Evolutionary conservation across 2,113 vertebrate species (phyloP), one percentile per base, ranked within the genome.

Genomic region (Daboia siamensis): DNA sequence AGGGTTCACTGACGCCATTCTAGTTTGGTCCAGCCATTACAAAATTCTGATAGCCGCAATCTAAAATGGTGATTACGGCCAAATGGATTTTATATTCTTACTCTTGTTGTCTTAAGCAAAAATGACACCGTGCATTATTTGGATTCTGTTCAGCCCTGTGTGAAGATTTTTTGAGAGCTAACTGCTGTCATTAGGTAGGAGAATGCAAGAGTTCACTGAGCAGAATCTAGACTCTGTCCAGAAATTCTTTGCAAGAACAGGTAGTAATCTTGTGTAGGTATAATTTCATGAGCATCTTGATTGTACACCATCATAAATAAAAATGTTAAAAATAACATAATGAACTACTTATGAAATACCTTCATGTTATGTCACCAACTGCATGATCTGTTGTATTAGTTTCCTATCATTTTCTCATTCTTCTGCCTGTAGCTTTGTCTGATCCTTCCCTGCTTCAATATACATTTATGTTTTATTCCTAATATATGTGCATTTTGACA

Each of bases 11-110:
- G 96, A 94, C 95, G n/a, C 88, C 86, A 90, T 87, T 94, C 92
- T 94, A 95, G 89, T 92, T 96, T 94, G 94, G 95, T 90, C 91
- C 92, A 87, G 91, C 93, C 93, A 93, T 96, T 93, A 90, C 94
- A 96, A 96, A 94, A 94, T 93, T 93, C 89, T 92, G 84, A 89
- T 92, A 69, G 92, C 33, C 26, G 85, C 94, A 96, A 95, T 95
- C 94, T 44, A 94, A 55, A n/a, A 13, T 96, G 91, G 94, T 91
- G 93, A 29, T 89, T 94, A 94, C 91, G 0, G 3, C 90, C 93
- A 95, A 94, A 94, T 95, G 93, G 54, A 11, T 85, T 89, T 89
- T 48, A 92, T 56, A 80, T 46, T 74, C 9, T 33, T 39, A 39
- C 46, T 15, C 26, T 8, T 33, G 8, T 80, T 80, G 33, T 56